A percentile compares a stretch with the other conserved stretches of the same genome.
phyloP scores from a whole-genome alignment of 2,113 vertebrate species.

The Bothrops jararaca region DNA sequence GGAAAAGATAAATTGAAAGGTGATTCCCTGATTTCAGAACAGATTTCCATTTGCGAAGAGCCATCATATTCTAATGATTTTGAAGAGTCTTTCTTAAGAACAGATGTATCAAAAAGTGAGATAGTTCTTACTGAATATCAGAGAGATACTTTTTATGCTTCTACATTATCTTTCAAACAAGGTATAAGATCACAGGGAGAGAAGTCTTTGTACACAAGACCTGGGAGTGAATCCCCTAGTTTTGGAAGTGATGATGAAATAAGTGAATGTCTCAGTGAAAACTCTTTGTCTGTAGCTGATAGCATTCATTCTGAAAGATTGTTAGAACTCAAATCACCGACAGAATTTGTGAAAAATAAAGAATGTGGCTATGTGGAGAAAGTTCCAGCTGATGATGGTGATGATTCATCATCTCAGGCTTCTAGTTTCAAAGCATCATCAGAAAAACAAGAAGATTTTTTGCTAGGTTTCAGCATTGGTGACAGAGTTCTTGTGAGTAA shows the following conservation, averaged over 20 bases:
- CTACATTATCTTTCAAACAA: constrained; percentile 57
- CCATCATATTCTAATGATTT: constrained; percentile 65
- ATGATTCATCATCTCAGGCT: constrained; percentile 44
- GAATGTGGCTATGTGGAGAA: constrained; percentile 64
- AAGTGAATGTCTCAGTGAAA: constrained; percentile 76
- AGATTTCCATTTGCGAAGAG: constrained; percentile 52
- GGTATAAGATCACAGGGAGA: constrained; percentile 47
- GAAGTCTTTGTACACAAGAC: constrained; percentile 53
- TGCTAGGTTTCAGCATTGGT: constrained; percentile 79
- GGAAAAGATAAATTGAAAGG: constrained; percentile 53
- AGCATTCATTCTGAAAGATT: constrained; percentile 69
- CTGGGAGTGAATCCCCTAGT: constrained; percentile 58
- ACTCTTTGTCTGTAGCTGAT: constrained; percentile 64
- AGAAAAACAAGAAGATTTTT: constrained; percentile 54
- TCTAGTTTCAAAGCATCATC: constrained; percentile 37
- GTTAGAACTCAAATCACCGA: constrained; percentile 71
- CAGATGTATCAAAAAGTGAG: constrained; percentile 55
- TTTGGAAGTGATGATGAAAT: constrained; percentile 78
- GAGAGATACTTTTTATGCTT: constrained; percentile 76
- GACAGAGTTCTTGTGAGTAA: constrained; percentile 87
- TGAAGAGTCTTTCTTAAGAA: constrained; percentile 64
- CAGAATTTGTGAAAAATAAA: constrained; percentile 63
- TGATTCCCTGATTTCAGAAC: constrained; percentile 49
- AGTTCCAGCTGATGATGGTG: constrained; percentile 20
- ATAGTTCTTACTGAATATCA: constrained; percentile 53